Evolutionary conservation across 2,113 vertebrate genomes (phyloP).

Genomic region (Gasterosteus nipponicus): DNA sequence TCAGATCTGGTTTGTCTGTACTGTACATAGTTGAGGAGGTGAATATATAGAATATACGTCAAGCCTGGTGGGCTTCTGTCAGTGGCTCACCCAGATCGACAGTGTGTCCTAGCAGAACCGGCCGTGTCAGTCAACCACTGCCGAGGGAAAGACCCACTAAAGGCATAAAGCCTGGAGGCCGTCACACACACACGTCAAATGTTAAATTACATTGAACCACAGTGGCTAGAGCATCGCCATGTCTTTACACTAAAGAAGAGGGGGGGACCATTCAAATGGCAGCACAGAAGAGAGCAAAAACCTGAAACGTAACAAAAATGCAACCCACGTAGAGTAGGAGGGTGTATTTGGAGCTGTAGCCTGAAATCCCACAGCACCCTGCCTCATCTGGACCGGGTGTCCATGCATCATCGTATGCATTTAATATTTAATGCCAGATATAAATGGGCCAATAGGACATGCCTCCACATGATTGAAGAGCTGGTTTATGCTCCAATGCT

Average conservation of each 20-base stretch:
- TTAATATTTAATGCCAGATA: constrained; percentile 64
- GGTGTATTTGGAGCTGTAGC: constrained; percentile 53
- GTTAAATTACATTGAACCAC: neutral
- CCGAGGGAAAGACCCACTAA: neutral
- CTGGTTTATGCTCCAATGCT: constrained; percentile 45
- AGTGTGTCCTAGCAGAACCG: neutral
- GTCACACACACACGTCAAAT: neutral
- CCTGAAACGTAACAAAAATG: constrained; percentile 23
- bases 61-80: neutral
- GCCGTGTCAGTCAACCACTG: constrained; percentile 9
- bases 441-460: constrained; percentile 55
- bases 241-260: neutral
- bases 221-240: neutral
- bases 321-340: constrained; percentile 20
- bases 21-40: neutral
- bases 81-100: neutral
- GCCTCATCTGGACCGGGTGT: constrained; percentile 42
- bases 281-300: constrained; percentile 11
- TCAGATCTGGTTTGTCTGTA: neutral
- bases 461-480: constrained; percentile 39
- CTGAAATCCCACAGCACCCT: constrained; percentile 23
- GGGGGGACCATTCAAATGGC: neutral
- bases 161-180: neutral
- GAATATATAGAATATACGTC: too few species aligned
- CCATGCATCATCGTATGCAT: constrained; percentile 49